Evolutionary conservation across 2,888 invertebrate species (phyloP), one percentile per base, ranked within the genome.

Genomic region (Metalampra italica): DNA sequence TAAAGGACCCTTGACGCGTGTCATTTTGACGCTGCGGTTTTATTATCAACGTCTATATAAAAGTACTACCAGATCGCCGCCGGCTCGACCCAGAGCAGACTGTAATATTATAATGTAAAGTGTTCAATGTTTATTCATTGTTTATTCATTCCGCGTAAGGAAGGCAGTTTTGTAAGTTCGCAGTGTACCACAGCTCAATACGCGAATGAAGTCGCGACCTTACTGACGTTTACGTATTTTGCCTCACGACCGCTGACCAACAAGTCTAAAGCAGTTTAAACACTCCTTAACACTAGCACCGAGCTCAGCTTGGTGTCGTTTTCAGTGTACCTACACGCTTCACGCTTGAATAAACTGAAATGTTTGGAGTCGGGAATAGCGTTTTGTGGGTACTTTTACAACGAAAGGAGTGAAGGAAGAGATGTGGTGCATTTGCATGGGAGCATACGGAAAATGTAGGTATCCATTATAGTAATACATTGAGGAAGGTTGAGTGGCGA

Each of bases 301-400:
- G 11, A 14, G 34, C 4, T 36, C 14, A 15, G 14, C n/a, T 36
- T 1, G 43, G 11, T 22, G 36, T 15, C 12, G 15, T 43, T 34
- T 34, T 36, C 43, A 36, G 15, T 36, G 12, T 15, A 34, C n/a
- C n/a, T n/a, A n/a, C 36, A 15, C 14, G 36, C 4, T 36, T 36
- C 43, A 36, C 43, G 14, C 11, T 47, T 30, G 34, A 38, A 29
- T 38, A 29, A 47, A 40, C 12, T 29, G 14, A 44, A 30, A 47
- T 44, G 50, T 44, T 40, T 45, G 29, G 49, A 45, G 14, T 39
- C 36, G n/a, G 36, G n/a, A 39, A 14, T 13, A 39, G 39, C 14
- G 14, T 13, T 39, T 14, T 14, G 7, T 15, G 15, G 39, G 14
- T 39, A 15, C 14, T 39, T 13, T 4, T 34, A 11, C 11, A 34